Conservation (phyloP, 2,888 invertebrate genomes). For the Gasteruption jaculator region DNA sequence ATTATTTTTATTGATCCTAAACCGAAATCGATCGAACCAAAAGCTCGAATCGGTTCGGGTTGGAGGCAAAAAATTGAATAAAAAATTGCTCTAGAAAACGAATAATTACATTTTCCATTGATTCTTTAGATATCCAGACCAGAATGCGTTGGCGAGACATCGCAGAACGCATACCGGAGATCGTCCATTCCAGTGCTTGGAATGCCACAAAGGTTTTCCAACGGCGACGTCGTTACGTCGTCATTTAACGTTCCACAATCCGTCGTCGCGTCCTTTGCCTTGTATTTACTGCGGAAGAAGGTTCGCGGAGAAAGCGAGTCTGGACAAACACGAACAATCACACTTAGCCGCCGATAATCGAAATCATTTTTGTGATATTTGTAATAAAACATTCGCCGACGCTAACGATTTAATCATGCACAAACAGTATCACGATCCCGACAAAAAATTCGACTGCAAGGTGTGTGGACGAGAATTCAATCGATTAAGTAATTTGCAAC, state of each 20-base stretch:
- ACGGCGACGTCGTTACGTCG: constrained; percentile 49
- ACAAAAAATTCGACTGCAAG: constrained; percentile 50
- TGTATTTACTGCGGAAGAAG: constrained; percentile 51
- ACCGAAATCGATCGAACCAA: too few relatives aligned
- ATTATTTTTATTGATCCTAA: background rate
- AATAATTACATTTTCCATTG: constrained; percentile 12
- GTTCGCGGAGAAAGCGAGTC: constrained; percentile 49
- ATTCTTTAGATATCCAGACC: constrained; percentile 38
- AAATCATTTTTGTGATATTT: constrained; percentile 54
- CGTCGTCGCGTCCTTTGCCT: constrained; percentile 47
- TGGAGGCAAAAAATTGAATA: background rate
- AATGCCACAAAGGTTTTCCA: constrained; percentile 51
- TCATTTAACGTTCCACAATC: constrained; percentile 50
- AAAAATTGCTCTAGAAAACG: constrained; percentile 13
- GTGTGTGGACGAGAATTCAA: constrained; percentile 50
- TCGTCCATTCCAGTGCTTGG: constrained; percentile 47
- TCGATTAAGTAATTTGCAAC: constrained; percentile 49
- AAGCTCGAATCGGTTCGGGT: too few relatives aligned
- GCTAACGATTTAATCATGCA: constrained; percentile 53
- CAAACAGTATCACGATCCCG: constrained; percentile 49
- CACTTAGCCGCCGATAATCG: constrained; percentile 47
- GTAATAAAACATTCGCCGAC: constrained; percentile 56
- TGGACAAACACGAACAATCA: constrained; percentile 50
- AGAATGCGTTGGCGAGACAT: constrained; percentile 46
- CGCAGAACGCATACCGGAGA: constrained; percentile 45